Percentiles rank a stretch among this genome's conserved stretches.
These are phyloP conservation scores for Acrossocheilus wenchowensis DNA, from an alignment of 2,797 vertebrate species.

Conservation along the genomic window DNA sequence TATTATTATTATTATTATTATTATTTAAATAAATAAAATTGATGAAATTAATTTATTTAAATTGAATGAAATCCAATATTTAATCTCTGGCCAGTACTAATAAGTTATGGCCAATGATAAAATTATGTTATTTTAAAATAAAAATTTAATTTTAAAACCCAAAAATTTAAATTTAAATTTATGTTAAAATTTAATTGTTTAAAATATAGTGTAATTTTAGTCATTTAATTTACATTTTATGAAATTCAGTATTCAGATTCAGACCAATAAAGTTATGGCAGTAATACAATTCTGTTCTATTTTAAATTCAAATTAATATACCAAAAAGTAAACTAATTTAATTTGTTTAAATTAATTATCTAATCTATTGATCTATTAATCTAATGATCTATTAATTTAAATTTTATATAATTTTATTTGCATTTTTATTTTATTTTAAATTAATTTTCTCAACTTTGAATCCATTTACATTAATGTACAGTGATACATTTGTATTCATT, in stretches of 20 bases:
- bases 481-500: background rate
- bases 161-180: too few relatives aligned
- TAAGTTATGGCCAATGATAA: background rate
- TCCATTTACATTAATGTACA: background rate
- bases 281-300: background rate
- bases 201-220: background rate
- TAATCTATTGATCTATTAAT: too few relatives aligned
- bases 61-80: background rate
- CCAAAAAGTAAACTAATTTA: background rate
- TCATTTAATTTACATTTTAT: background rate
- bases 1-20: background rate
- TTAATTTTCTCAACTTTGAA: background rate
- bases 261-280: background rate
- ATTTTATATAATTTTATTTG: background rate
- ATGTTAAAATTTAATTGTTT: background rate
- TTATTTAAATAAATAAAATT: background rate
- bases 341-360: background rate
- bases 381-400: background rate
- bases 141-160: too few relatives aligned
- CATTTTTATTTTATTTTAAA: background rate
- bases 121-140: background rate
- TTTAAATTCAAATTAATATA: background rate
- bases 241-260: background rate
- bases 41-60: background rate
- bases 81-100: background rate